Percentiles rank a stretch among this genome's conserved stretches.
These are phyloP conservation scores for Idaea biselata DNA, from an alignment of 2,888 invertebrate genomes.

Conservation along the genomic window DNA sequence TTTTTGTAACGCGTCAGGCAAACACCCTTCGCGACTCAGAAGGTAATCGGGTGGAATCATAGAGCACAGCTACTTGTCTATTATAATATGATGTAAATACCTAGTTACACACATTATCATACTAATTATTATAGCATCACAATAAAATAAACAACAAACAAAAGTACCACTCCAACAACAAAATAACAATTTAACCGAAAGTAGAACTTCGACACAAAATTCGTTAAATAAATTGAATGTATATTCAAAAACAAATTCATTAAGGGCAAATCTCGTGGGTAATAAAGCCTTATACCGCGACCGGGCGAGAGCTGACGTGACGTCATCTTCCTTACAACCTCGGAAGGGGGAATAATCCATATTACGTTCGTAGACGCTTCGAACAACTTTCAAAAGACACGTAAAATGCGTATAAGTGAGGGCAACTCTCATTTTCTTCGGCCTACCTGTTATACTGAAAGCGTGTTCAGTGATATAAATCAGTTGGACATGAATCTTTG, in stretches of 20 bases:
- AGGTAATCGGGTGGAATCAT: too few relatives aligned
- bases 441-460: neutral
- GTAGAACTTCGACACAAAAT: neutral
- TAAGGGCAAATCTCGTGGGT: neutral
- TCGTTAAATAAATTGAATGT: neutral
- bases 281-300: neutral
- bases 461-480: neutral
- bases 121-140: too few relatives aligned
- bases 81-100: too few relatives aligned
- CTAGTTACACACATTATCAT: too few relatives aligned
- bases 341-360: slow-evolving; percentile 2
- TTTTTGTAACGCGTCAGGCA: too few relatives aligned
- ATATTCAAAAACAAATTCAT: neutral
- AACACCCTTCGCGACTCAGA: too few relatives aligned
- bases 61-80: too few relatives aligned
- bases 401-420: slow-evolving; percentile 3
- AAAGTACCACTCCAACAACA: too few relatives aligned
- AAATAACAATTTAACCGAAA: neutral
- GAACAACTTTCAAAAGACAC: slow-evolving; percentile 1
- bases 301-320: neutral
- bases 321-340: neutral
- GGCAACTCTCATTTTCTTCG: neutral
- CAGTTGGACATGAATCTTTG: neutral
- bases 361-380: neutral
- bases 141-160: too few relatives aligned